Base-by-base conservation (phyloP, 2,113 vertebrate genomes). In the Perca schrenkii region DNA sequence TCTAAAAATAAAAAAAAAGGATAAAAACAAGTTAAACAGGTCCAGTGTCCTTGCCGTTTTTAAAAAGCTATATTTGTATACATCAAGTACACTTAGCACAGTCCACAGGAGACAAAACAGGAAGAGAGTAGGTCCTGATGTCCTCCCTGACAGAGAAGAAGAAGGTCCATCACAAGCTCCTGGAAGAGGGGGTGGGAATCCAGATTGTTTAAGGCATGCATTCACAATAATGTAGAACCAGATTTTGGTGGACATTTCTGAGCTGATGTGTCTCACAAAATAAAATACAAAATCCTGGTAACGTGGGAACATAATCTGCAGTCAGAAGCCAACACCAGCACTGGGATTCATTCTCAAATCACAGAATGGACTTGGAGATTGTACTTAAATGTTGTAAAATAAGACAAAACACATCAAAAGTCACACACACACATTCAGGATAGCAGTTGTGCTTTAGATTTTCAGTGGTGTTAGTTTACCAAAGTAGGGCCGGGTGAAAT, bases 171-270 rank as follows among this genome's bases (percentile, higher is more conserved):
- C 16, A 47, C 22, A 58, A 66, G 36, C n/a, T 82, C 66, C 56
- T 52, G 72, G 16, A 49, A 28, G 31, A 10, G 43, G 49, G 40
- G 53, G 43, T 2, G 12, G 49, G 68, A 57, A 21, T 12, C 58
- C 63, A 86, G 43, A 58, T 6, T n/a, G 63, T 52, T 74, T 86
- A 89, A 91, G 89, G 85, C 91, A 72, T 90, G 88, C 80, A 73
- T 74, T 88, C 71, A 88, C 31, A 68, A 69, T 56, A 47, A 76
- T 54, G 57, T 21, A 21, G 22, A 77, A 31, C 21, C 77, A 36
- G 50, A 22, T 52, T 22, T 60, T 5, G 54, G 25, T 31, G 62
- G 47, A 25, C 5, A 17, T 54, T 2, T 56, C 28, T 28, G 11
- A 68, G 43, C 65, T 25, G 43, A 16, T 57, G 60, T 49, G 58